Conservation (phyloP, 2,113 vertebrate species). For the Ochotona princeps region DNA sequence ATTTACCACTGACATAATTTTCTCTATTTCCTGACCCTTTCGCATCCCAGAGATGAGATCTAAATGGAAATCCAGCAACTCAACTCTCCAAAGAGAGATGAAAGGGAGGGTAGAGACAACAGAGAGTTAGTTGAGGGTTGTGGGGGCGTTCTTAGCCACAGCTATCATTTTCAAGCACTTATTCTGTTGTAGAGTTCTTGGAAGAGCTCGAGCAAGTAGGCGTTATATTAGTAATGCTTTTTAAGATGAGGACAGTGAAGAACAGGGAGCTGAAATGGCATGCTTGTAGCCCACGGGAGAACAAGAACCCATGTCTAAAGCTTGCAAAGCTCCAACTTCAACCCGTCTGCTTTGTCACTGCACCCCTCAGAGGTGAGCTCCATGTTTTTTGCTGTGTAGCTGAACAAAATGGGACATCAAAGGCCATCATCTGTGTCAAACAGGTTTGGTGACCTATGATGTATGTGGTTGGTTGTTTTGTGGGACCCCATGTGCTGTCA, state of each 20-base stretch:
- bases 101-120: background rate
- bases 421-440: background rate
- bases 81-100: background rate
- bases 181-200: background rate
- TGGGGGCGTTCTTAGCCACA: background rate
- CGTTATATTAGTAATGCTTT: background rate
- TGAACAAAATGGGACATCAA: background rate
- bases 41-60: background rate
- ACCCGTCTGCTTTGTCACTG: background rate
- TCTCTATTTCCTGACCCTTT: background rate
- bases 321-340: background rate
- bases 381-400: background rate
- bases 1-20: background rate
- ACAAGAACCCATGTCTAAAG: background rate
- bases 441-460: background rate
- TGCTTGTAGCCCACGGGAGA: background rate
- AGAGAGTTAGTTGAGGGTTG: background rate
- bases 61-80: background rate
- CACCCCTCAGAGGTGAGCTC: background rate
- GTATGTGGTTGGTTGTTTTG: background rate
- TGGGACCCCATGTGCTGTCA: background rate
- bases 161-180: background rate
- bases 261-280: background rate
- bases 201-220: background rate
- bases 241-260: background rate